A percentile compares a stretch with the other conserved stretches of the same genome.
These are phyloP conservation scores for Microplitis manilae DNA, from an alignment of 2,888 invertebrate genomes.

Conservation along the genomic window DNA sequence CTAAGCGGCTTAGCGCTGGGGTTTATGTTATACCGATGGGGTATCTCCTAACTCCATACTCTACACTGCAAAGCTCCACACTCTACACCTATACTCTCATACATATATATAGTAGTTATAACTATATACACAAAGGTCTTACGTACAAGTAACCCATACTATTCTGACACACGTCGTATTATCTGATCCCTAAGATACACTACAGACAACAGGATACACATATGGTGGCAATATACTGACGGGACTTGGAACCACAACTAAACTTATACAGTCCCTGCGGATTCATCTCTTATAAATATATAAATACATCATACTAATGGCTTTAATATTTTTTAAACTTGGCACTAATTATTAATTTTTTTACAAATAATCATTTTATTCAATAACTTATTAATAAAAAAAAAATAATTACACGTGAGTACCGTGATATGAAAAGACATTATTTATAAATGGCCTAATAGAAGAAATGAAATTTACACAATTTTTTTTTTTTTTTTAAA, in stretches of 20 bases:
- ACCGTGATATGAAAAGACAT: no score
- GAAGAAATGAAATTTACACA: neutral
- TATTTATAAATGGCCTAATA: no score
- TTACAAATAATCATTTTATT: neutral
- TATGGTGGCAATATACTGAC: slow-evolving; percentile 56
- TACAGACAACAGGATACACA: slow-evolving; percentile 42
- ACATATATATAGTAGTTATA: slow-evolving; percentile 10
- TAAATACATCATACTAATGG: neutral
- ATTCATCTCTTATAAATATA: neutral
- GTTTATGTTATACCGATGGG: slow-evolving; percentile 68
- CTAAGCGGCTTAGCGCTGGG: slow-evolving; percentile 71
- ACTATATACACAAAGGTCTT: slow-evolving; percentile 28
- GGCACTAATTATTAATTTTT: neutral
- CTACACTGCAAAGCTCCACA: slow-evolving; percentile 49
- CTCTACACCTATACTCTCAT: slow-evolving; percentile 39
- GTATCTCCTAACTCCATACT: slow-evolving; percentile 65
- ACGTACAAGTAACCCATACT: slow-evolving; percentile 53
- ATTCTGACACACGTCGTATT: slow-evolving; percentile 48
- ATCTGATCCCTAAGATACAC: slow-evolving; percentile 55
- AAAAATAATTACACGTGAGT: neutral
- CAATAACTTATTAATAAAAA: neutral
- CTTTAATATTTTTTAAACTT: neutral
- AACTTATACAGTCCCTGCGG: neutral
- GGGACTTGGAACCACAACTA: slow-evolving; percentile 10
- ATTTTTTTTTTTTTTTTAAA: neutral